Evolutionary conservation across 2,888 invertebrate species (phyloP).

Genomic region (Apoda limacodes): DNA sequence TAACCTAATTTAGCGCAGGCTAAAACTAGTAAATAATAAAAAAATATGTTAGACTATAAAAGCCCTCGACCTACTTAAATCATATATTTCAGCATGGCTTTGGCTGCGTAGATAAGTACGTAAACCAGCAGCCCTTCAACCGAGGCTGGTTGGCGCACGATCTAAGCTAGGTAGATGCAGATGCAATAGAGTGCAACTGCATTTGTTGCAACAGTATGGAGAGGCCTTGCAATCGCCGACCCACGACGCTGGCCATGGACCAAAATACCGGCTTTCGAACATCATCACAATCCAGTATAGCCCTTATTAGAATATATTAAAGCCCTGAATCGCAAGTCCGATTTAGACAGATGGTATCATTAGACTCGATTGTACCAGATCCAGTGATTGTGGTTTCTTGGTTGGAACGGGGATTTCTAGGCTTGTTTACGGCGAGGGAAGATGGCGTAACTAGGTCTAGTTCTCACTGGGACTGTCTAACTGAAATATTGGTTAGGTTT

Average conservation of each 20-base stretch:
- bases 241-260: slow-evolving; percentile 54
- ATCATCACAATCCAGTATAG: slow-evolving; percentile 25
- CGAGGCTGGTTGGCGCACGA: no score
- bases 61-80: no score
- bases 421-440: slow-evolving; percentile 17
- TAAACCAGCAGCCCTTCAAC: no score
- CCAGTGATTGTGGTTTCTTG: slow-evolving; percentile 24
- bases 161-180: no score
- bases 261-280: slow-evolving; percentile 59
- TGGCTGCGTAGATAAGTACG: no score
- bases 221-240: slow-evolving; percentile 64
- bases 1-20: no score
- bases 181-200: slow-evolving; percentile 54
- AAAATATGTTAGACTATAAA: no score
- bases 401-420: slow-evolving; percentile 22
- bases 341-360: neutral
- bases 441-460: slow-evolving; percentile 10
- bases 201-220: slow-evolving; percentile 54
- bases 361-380: slow-evolving; percentile 16
- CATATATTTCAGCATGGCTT: no score
- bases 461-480: no score
- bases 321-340: neutral
- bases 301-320: slow-evolving; percentile 3
- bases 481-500: no score
- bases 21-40: no score